Conservation (phyloP, 2,888 invertebrate species). For the Clivina fossor region DNA sequence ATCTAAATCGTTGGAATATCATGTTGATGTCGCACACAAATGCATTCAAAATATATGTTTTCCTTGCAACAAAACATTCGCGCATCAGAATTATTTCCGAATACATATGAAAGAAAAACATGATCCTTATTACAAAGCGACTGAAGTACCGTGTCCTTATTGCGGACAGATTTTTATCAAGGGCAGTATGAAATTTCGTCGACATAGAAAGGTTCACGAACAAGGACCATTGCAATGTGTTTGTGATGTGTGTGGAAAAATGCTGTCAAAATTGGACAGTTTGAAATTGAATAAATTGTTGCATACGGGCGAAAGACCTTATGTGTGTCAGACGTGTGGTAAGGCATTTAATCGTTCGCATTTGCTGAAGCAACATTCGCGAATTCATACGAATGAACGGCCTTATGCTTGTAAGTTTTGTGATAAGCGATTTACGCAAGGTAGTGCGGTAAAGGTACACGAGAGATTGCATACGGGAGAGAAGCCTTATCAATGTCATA, state of each 20-base stretch:
- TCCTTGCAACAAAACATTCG: slow-evolving; percentile 34
- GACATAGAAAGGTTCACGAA: not conserved
- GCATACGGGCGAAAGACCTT: slow-evolving; percentile 7
- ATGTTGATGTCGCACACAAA: slow-evolving; percentile 36
- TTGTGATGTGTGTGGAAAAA: slow-evolving; percentile 4
- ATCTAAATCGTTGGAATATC: slow-evolving; percentile 41
- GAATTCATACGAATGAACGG: slow-evolving; percentile 39
- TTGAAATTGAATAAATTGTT: not conserved
- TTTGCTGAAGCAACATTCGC: slow-evolving; percentile 21
- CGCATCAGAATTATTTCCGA: not conserved
- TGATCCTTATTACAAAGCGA: slow-evolving; percentile 8
- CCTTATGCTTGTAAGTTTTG: slow-evolving; percentile 25
- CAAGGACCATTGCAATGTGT: not conserved
- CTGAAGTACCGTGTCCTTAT: slow-evolving; percentile 1
- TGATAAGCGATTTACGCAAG: slow-evolving; percentile 47
- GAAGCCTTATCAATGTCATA: slow-evolving; percentile 56
- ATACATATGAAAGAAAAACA: slow-evolving; percentile 24
- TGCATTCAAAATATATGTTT: slow-evolving; percentile 32
- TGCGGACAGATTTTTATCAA: not conserved
- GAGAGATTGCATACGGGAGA: slow-evolving; percentile 59
- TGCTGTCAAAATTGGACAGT: not conserved
- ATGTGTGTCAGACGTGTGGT: slow-evolving; percentile 21
- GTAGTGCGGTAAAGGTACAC: slow-evolving; percentile 56
- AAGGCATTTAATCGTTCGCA: slow-evolving; percentile 22
- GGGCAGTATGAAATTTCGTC: not conserved